Evolutionary conservation across 2,888 invertebrate species (phyloP), one percentile per base, ranked within the genome.

Genomic region (Chironomus riparius): DNA sequence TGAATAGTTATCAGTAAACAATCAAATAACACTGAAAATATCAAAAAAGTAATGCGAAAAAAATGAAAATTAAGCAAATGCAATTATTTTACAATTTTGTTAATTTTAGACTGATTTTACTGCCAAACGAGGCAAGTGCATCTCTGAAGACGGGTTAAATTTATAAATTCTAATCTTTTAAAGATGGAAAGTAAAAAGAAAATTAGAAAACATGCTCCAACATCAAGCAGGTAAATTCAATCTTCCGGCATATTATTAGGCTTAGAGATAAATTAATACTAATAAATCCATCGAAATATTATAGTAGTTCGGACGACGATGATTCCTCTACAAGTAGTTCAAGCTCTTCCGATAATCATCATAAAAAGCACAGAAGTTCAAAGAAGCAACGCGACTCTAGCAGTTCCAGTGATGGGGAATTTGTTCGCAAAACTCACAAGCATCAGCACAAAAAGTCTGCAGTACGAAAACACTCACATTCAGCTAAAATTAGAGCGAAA

Each of bases 401-500:
- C 24, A 68, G 68, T 13, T 74, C 74, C 7, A 68, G 68, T 22
- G 74, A 48, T 22, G 24, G 68, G 2, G 73, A 47, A 65, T 18
- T 47, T 10, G 50, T 48, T 7, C 47, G 24, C 2, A 74, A 68
- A 18, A 7, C 68, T 7, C 47, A 68, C 6, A 74, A 74, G 18
- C 74, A 74, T 68, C 24, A 13, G 4, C 74, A 74, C 47, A 74
- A 74, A 61, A 74, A 74, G 28, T 18, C 50, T 47, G n/a, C 50
- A 6, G 22, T 22, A 15, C 47, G 48, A 18, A 74, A 74, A n/a
- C 68, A 65, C 47, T 68, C 74, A 12, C 74, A 74, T 47, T 21
- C 74, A 18, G 47, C 68, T 12, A 74, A 74, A 28, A 68, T 74
- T 10, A 38, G 68, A 47, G 28, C 22, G 5, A 74, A 74, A 28